These are phyloP conservation scores for Hypomecis atomaria DNA, from an alignment of 2,888 invertebrate species.

Conservation along the genomic window DNA sequence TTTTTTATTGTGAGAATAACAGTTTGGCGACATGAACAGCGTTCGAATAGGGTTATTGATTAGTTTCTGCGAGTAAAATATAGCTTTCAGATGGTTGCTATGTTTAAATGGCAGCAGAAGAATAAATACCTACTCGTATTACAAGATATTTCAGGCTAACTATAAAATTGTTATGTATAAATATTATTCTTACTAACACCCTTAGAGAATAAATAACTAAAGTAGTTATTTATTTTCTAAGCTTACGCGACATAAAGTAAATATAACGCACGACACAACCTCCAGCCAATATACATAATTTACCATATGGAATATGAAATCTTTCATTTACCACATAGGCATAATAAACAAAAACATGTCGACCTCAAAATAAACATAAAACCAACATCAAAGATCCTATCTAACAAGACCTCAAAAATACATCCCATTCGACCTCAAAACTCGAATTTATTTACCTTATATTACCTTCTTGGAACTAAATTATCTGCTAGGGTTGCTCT, in stretches of 20 bases:
- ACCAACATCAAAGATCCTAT: constrained; percentile 7
- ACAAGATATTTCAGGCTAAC: too few relatives aligned
- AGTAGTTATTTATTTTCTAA: too few relatives aligned
- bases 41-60: constrained; percentile 39
- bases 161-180: too few relatives aligned
- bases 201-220: too few relatives aligned
- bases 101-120: not conserved
- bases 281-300: too few relatives aligned
- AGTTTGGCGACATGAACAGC: constrained; percentile 55
- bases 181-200: too few relatives aligned
- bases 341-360: not conserved
- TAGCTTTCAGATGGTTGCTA: not conserved
- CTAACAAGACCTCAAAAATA: constrained; percentile 1
- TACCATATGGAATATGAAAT: too few relatives aligned
- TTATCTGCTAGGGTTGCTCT: constrained; percentile 33
- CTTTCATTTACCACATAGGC: too few relatives aligned
- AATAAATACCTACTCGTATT: not conserved
- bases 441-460: constrained; percentile 18
- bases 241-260: too few relatives aligned
- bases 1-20: constrained; percentile 67
- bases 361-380: constrained; percentile 10
- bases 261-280: too few relatives aligned
- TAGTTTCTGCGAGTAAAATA: constrained; percentile 16
- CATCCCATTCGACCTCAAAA: constrained; percentile 15
- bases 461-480: constrained; percentile 31